Base-by-base conservation (phyloP, 2,888 invertebrate species). In the Lepetodrilus schrolli region DNA sequence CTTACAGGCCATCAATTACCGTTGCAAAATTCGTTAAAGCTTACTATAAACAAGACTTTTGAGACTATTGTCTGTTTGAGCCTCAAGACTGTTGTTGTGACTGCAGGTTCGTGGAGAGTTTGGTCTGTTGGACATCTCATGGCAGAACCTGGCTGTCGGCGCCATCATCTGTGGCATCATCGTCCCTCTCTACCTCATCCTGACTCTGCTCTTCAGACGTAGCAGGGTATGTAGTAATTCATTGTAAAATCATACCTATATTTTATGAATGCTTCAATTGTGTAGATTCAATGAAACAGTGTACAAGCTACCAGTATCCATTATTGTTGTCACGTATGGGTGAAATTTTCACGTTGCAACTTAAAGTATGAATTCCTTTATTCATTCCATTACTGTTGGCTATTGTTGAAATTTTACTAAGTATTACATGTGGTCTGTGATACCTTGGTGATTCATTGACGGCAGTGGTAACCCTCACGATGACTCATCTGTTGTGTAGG, bases 41-140 rank as follows among this genome's bases (percentile, higher is more conserved):
- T 43, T 13, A 13, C 17, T 43, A 43, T 17, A 43, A 17, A 17
- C 13, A 4, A 43, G 43, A 43, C 4, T 2, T 7, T 43, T 3
- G 43, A 43, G 13, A 43, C 7, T 13, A 43, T 13, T 43, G 5
- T 13, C 1, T 43, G 43, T 10, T 43, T 3, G 17, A 43, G n/a
- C n/a, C n/a, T 43, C 4, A 8, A 17, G 3, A 43, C 17, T 43
- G 43, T 43, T 1, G 8, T 58, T 8, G 37, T 50, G 5, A n/a
- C 74, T 75, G n/a, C 81, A 90, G 89, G 87, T 87, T 76, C 85
- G 88, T 34, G 89, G 89, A 51, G 89, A 90, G 79, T 89, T 89
- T 81, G 87, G 88, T 7, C 77, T 90, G 72, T 75, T 90, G 70
- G 90, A 90, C 75, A 51, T 89, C 20, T 90, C 90, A 0, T 86